Evolutionary conservation across 2,888 invertebrate species (phyloP).

Genomic region (Eristalinus aeneus): DNA sequence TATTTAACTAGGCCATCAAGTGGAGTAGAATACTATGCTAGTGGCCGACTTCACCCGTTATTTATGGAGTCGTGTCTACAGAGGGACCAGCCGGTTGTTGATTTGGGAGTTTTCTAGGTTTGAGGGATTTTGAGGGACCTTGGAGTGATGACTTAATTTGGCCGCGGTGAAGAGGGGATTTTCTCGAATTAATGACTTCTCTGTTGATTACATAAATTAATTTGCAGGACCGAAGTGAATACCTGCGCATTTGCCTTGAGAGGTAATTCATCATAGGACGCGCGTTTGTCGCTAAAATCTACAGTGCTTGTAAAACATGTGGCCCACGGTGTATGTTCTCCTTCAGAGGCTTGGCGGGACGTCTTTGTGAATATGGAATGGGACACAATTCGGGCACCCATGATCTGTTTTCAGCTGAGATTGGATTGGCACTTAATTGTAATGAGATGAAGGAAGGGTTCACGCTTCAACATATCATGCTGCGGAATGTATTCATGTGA

Average conservation of each 20-base stretch:
- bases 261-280: not conserved
- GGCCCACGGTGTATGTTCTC: too few species aligned
- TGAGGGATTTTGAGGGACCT: not conserved
- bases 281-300: not conserved
- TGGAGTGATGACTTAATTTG: not conserved
- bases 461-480: too few species aligned
- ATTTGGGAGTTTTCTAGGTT: not conserved
- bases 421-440: too few species aligned
- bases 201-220: not conserved
- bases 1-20: slow-evolving; percentile 37
- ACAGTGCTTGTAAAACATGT: not conserved
- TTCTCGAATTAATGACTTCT: not conserved
- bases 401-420: too few species aligned
- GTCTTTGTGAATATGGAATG: not conserved
- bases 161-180: not conserved
- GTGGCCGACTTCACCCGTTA: not conserved
- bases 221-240: not conserved
- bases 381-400: too few species aligned
- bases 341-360: too few species aligned
- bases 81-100: not conserved
- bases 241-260: not conserved
- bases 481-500: too few species aligned
- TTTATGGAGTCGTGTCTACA: slow-evolving; percentile 12
- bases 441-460: too few species aligned
- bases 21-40: slow-evolving; percentile 10